Base-by-base conservation (phyloP, 2,113 vertebrate species). In the Alligator mississippiensis region DNA sequence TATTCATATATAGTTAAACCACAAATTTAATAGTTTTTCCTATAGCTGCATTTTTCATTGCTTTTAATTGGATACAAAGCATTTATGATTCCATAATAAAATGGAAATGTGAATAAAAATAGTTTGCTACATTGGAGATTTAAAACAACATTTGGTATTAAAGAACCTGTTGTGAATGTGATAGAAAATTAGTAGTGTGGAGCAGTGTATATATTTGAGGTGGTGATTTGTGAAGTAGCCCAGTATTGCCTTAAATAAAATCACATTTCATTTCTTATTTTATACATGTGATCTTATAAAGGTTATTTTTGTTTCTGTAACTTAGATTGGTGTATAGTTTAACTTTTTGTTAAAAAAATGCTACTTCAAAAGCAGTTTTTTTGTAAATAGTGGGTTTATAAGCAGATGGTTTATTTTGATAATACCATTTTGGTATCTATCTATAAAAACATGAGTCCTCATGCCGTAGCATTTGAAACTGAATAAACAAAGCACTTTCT, bases 241-340 rank as follows among this genome's bases (percentile, higher is more conserved):
- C 98, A 98, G 98, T 98, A 98, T 98, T 98, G 98, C 98, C 98
- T 98, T 98, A 98, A 98, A 98, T 98, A 98, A 98, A 98, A 98
- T 96, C 98, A 98, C 98, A 98, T 98, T 98, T 98, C 98, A 98
- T 98, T 98, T 98, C 97, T 98, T 98, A 96, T 98, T 98, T 98
- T 98, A 97, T 98, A 98, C 97, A 97, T 97, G 98, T 98, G 97
- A 98, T 98, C 97, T 98, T 98, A 98, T 92, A 97, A 97, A 98
- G 94, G 94, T 97, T 97, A 93, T 97, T 97, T 97, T 97, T 95
- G 91, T 97, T 98, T 97, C 96, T 97, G 96, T 98, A 96, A 97
- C 96, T 98, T 98, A 97, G 97, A 98, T 97, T 95, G 97, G 97
- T 98, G 97, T 97, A 98, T 98, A 98, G 97, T 96, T 98, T 98